Evolutionary conservation across 2,797 vertebrate species (phyloP), one percentile per base, ranked within the genome.

Genomic region (Phalloptychus januarius): DNA sequence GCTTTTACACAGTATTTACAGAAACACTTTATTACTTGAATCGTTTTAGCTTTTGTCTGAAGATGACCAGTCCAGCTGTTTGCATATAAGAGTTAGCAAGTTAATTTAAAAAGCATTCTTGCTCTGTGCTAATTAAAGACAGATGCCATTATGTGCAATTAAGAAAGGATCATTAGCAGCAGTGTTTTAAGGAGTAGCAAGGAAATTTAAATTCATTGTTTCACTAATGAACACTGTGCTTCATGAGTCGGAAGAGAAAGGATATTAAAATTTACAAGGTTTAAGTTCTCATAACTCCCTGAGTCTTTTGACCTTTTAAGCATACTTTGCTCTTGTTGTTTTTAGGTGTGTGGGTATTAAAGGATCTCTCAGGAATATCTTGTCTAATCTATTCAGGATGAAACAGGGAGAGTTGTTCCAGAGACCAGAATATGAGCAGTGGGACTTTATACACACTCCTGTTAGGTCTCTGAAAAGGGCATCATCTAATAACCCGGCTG

Each of bases 291-390:
- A 85, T 83, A 87, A 86, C 75, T 80, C 77, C 79, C 25, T 36
- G 89, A 52, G 50, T 88, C 85, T 86, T 89, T 83, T 93, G 91
- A 93, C 91, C 90, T 93, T 93, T 91, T 81, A 85, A 65, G 77
- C 28, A 40, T 78, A 65, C 56, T 15, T 75, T 3, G 10, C 71
- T 81, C 82, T 80, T 90, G 86, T 87, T 87, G 87, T 89, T 88
- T 87, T 86, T 84, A 67, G 82, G 77, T 88, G 78, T 84, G 84
- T 82, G 78, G 84, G 88, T 90, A 91, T 92, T 88, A 91, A 87
- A 85, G 90, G 82, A 86, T 91, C 87, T 87, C 78, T 83, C 80
- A 58, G 81, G 83, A 81, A 85, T 81, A 80, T 76, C 80, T 82
- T 79, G 78, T 85, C 87, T 88, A 88, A 84, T 91, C 86, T 89